Conservation (phyloP, 2,888 invertebrate species). For the Noctua janthina region DNA sequence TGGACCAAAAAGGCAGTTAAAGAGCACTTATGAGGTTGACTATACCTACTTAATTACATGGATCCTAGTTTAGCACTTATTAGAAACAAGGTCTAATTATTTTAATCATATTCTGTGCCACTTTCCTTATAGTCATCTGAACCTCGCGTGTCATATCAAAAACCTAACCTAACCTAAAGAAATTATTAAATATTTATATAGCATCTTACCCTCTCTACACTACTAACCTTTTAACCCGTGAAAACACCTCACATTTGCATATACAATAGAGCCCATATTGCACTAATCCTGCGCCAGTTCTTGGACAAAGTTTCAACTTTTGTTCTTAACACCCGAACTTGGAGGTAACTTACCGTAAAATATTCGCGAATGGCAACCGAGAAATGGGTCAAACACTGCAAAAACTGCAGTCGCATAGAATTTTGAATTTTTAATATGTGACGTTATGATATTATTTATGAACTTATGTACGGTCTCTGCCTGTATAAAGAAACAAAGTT, state of each 20-base stretch:
- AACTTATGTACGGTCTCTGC: not conserved
- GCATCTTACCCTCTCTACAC: not conserved
- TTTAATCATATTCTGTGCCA: no score
- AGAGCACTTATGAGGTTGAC: no score
- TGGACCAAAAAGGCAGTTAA: no score
- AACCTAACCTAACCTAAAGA: not conserved
- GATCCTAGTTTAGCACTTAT: not conserved
- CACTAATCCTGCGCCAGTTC: conserved; percentile 26
- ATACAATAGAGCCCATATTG: conserved; percentile 32
- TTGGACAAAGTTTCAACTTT: conserved; percentile 52
- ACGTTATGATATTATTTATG: conserved; percentile 4
- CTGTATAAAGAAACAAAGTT: not conserved
- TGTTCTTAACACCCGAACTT: conserved; percentile 58
- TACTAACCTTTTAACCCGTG: not conserved
- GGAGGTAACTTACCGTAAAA: conserved; percentile 36
- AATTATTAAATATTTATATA: not conserved
- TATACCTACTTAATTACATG: not conserved
- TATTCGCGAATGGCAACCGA: conserved; percentile 31
- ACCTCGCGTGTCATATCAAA: not conserved
- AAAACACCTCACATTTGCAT: conserved; percentile 16
- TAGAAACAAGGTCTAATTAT: no score
- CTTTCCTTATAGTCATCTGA: no score
- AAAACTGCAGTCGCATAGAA: conserved; percentile 43
- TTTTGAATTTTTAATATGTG: conserved; percentile 34
- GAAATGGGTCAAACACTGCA: conserved; percentile 52